Percentiles rank a stretch among this genome's conserved stretches.
These are phyloP conservation scores for Odocoileus virginianus DNA, from an alignment of 2,113 vertebrate species.

Conservation along the genomic window DNA sequence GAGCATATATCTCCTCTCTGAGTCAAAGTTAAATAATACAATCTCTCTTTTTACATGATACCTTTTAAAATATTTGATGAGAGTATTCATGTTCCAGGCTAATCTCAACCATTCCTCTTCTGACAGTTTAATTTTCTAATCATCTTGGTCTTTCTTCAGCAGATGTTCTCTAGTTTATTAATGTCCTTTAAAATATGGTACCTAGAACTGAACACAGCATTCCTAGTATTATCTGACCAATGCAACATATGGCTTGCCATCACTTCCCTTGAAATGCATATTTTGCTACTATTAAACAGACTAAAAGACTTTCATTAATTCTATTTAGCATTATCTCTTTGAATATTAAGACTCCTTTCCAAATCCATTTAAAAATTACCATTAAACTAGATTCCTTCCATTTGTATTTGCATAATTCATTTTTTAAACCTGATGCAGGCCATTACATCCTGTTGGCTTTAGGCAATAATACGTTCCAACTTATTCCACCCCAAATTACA, in stretches of 20 bases:
- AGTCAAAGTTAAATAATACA: neutral
- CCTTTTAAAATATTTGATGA: constrained; percentile 4
- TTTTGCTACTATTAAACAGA: neutral
- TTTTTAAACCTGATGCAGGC: neutral
- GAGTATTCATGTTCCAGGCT: neutral
- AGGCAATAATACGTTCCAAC: neutral
- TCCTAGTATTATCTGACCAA: neutral
- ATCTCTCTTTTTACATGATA: neutral
- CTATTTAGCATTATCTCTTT: neutral
- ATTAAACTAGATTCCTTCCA: neutral
- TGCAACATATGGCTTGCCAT: neutral
- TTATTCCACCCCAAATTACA: neutral
- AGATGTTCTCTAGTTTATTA: neutral
- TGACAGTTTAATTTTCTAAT: constrained; percentile 16
- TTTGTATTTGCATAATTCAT: neutral
- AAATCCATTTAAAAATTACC: neutral
- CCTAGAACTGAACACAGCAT: neutral
- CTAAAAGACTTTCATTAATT: neutral
- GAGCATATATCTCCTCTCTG: neutral
- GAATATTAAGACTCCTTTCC: neutral
- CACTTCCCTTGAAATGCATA: neutral
- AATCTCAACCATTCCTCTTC: neutral
- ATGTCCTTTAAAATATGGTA: neutral
- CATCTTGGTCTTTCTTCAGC: neutral
- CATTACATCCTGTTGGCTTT: neutral